Evolutionary conservation across 2,888 invertebrate species (phyloP), one percentile per base, ranked within the genome.

Genomic region (Athalia circularis): DNA sequence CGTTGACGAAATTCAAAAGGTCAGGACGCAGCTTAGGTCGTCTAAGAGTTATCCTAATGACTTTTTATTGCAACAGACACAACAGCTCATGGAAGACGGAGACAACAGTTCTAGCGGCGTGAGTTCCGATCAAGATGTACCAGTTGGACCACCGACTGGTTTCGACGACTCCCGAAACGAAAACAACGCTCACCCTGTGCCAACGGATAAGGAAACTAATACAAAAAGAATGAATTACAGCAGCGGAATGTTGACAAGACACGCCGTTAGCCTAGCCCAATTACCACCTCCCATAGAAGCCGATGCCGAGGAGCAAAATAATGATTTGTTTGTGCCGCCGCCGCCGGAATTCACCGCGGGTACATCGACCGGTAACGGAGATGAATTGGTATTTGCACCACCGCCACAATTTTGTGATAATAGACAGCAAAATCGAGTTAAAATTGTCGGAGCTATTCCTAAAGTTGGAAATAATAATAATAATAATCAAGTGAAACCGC

Each of bases 371-470:
- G 88, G 88, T 67, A 87, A 88, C 82, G 86, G 91, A 5, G 93
- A 93, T 81, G 93, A 94, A 79, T 92, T 94, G 75, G 93, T 96
- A 13, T 92, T 96, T 81, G 96, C 96, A 45, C 97, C 97, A 59
- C 97, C 97, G 57, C 97, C 97, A 59, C 97, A 97, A 91, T 97
- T 97, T 91, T 96, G 96, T 90, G 97, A 97, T 91, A 93, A 93
- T 83, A 90, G 92, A 78, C 91, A 87, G 50, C 80, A 90, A 85
- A 84, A 91, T 85, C 93, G 95, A 85, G 96, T 96, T 78, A 93
- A 96, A 84, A 96, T 97, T 83, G 96, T 97, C 77, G 96, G 95
- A 79, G 95, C 96, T 80, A 93, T 96, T 88, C 96, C 96, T 83
- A 97, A 97, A 91, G 90, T 89, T 79, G 84, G 84, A 29, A 29